A percentile compares a stretch with the other conserved stretches of the same genome.
Conservation (phyloP, 2,888 invertebrate species). For the Meloe dianella region DNA sequence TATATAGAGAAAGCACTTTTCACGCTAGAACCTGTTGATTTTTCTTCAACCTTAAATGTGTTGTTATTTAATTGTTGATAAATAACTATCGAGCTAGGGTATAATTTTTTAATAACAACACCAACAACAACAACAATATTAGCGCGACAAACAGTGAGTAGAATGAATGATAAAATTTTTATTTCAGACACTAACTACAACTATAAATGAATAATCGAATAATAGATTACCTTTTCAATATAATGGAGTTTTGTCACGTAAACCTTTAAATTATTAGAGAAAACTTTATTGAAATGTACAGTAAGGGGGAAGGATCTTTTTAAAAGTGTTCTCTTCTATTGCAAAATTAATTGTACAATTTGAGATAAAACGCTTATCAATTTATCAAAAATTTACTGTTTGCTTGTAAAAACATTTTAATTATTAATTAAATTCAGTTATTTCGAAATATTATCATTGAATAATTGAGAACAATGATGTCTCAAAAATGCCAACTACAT, state of each 20-base stretch:
- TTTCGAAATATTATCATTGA: too few relatives aligned
- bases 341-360: too few relatives aligned
- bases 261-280: background rate
- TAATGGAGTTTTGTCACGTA: background rate
- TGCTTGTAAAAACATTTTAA: too few relatives aligned
- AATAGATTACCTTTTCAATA: background rate
- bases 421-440: too few relatives aligned
- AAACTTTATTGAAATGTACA: background rate
- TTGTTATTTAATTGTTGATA: slow-evolving; percentile 16
- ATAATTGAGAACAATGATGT: too few relatives aligned
- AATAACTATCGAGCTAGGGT: background rate
- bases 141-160: background rate
- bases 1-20: background rate
- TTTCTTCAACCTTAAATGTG: slow-evolving; percentile 10
- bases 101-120: background rate
- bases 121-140: background rate
- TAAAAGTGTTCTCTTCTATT: background rate
- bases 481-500: background rate
- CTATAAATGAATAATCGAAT: background rate
- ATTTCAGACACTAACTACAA: background rate
- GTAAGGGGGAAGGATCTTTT: background rate
- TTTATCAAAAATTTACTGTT: too few relatives aligned
- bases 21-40: slow-evolving; percentile 29
- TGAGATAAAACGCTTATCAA: too few relatives aligned
- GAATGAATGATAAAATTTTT: background rate